Evolutionary conservation across 2,888 invertebrate genomes (phyloP).

Genomic region (Oligia strigilis): DNA sequence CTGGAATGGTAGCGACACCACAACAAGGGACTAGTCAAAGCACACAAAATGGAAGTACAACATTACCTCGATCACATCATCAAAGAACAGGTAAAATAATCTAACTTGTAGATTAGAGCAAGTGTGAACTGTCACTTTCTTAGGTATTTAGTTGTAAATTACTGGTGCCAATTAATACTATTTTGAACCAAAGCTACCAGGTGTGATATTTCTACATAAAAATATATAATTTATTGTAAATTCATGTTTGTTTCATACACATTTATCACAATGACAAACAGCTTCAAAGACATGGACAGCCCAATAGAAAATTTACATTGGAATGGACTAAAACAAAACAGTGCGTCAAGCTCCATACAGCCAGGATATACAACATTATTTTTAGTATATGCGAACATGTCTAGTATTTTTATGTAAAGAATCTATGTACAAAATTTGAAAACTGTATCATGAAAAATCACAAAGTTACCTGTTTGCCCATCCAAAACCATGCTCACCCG

Average conservation of each 20-base stretch:
- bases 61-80: slow-evolving; percentile 88
- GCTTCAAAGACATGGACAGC: not conserved
- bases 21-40: slow-evolving; percentile 86
- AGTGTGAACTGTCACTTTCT: slow-evolving; percentile 36
- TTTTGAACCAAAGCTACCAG: not conserved
- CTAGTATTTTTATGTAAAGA: no score
- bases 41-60: slow-evolving; percentile 87
- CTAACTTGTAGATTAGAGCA: not conserved
- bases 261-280: not conserved
- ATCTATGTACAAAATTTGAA: no score
- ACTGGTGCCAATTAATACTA: slow-evolving; percentile 6
- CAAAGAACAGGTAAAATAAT: slow-evolving; percentile 84
- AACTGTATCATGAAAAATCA: no score
- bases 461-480: no score
- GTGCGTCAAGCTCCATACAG: slow-evolving; percentile 34
- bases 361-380: not conserved
- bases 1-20: slow-evolving; percentile 87
- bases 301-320: not conserved
- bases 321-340: slow-evolving; percentile 18
- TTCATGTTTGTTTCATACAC: not conserved
- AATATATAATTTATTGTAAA: not conserved
- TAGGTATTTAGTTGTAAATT: not conserved
- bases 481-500: no score
- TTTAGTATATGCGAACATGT: no score
- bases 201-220: not conserved